phyloP scores from a whole-genome alignment of 2,888 invertebrate species.

The Oscheius sp. region DNA sequence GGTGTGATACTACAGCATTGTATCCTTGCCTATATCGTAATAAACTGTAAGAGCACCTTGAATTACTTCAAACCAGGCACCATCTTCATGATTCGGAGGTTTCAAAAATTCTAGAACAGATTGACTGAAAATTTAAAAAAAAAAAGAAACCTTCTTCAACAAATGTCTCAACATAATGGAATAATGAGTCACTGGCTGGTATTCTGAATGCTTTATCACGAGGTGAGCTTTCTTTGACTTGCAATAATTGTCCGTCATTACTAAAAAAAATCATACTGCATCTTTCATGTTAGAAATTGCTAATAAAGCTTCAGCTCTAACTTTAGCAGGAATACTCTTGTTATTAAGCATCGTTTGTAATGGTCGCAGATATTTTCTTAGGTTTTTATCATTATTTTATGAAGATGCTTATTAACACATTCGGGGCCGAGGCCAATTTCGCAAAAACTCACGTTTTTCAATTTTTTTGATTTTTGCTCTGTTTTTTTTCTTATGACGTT shows the following conservation, averaged over 20 bases:
- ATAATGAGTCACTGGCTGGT: slow-evolving; percentile 40
- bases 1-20: slow-evolving; percentile 13
- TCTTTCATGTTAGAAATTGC: slow-evolving; percentile 28
- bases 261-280: background rate
- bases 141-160: slow-evolving; percentile 34
- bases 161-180: slow-evolving; percentile 36
- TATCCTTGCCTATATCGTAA: slow-evolving; percentile 41
- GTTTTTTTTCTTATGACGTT: too few relatives aligned
- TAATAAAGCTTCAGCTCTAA: slow-evolving; percentile 23
- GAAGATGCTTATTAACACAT: background rate
- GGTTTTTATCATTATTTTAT: slow-evolving; percentile 14
- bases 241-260: background rate
- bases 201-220: slow-evolving; percentile 36
- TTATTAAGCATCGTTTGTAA: slow-evolving; percentile 39
- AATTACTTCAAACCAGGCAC: slow-evolving; percentile 40
- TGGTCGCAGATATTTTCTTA: slow-evolving; percentile 31
- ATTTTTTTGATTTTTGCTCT: too few relatives aligned
- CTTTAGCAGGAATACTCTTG: background rate
- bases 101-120: slow-evolving; percentile 16
- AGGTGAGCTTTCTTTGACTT: background rate
- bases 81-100: background rate
- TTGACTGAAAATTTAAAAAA: background rate
- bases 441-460: too few relatives aligned
- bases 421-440: too few relatives aligned
- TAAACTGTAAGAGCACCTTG: slow-evolving; percentile 33